These are phyloP conservation scores for Maniola jurtina DNA, from an alignment of 1,140 invertebrate species.

Conservation along the genomic window DNA sequence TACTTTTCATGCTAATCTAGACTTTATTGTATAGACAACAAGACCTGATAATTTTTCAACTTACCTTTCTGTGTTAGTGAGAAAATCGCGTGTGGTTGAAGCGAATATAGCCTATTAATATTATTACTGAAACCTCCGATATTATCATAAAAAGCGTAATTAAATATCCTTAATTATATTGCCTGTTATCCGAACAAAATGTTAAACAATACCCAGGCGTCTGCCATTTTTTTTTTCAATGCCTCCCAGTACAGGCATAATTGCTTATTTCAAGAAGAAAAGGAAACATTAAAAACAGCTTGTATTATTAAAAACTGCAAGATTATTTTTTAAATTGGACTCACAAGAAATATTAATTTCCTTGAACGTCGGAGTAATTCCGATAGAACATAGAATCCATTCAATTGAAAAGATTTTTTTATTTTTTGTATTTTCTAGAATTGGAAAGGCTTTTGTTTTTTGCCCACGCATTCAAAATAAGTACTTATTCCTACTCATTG, in stretches of 20 bases:
- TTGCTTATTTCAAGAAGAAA: constrained; percentile 6
- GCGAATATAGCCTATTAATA: constrained; percentile 6
- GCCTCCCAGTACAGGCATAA: not conserved
- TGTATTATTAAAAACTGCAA: not conserved
- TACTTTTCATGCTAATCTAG: not conserved
- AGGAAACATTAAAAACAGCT: not conserved
- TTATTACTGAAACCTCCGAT: not conserved
- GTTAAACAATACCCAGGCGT: not conserved
- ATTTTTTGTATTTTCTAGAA: not conserved
- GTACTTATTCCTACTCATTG: too few species aligned
- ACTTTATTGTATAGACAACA: not conserved
- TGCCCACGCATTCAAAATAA: too few species aligned
- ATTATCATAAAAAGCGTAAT: not conserved
- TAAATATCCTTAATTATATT: constrained; percentile 1
- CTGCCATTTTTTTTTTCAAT: not conserved
- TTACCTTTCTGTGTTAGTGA: not conserved
- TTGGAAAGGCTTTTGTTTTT: too few species aligned
- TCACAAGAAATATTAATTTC: constrained; percentile 4
- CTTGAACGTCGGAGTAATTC: not conserved
- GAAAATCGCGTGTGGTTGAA: constrained; percentile 4
- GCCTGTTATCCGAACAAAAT: not conserved
- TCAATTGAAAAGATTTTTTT: constrained; percentile 2
- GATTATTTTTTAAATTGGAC: not conserved
- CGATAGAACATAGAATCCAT: not conserved
- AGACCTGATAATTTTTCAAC: not conserved